These are phyloP conservation scores for Cantharis lateralis DNA, from an alignment of 2,888 invertebrate genomes.

Conservation along the genomic window DNA sequence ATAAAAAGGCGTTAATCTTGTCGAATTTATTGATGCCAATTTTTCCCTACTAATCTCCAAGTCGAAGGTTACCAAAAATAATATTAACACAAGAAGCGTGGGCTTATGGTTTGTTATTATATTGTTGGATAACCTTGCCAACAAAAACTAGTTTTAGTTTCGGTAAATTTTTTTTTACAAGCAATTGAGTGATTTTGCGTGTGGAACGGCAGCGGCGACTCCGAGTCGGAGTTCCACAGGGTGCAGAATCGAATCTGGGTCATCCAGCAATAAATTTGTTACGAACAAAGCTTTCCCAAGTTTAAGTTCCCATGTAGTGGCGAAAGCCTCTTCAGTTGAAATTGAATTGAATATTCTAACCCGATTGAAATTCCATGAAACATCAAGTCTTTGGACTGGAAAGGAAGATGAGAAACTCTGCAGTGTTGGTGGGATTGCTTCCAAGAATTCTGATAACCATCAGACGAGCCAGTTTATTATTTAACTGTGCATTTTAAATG, in stretches of 20 bases:
- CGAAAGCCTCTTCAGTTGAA: neutral
- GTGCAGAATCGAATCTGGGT: neutral
- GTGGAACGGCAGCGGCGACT: neutral
- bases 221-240: neutral
- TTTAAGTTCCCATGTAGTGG: neutral
- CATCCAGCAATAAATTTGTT: neutral
- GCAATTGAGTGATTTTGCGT: slow-evolving; percentile 9
- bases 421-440: neutral
- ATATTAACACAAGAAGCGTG: slow-evolving; percentile 33
- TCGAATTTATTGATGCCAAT: slow-evolving; percentile 25
- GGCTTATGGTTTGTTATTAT: slow-evolving; percentile 34
- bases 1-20: slow-evolving; percentile 30
- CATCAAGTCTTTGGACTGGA: neutral
- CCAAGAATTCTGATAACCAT: neutral
- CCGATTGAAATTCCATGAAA: neutral
- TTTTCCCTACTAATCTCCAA: slow-evolving; percentile 15
- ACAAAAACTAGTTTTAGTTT: slow-evolving; percentile 14
- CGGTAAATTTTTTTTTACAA: neutral
- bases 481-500: slow-evolving; percentile 5
- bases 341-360: neutral
- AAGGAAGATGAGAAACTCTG: neutral
- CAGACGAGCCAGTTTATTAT: neutral
- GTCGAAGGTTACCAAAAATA: slow-evolving; percentile 27
- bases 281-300: neutral
- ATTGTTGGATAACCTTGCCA: slow-evolving; percentile 33